Evolutionary conservation across 2,113 vertebrate genomes (phyloP).

Genomic region (Siniperca knerii): DNA sequence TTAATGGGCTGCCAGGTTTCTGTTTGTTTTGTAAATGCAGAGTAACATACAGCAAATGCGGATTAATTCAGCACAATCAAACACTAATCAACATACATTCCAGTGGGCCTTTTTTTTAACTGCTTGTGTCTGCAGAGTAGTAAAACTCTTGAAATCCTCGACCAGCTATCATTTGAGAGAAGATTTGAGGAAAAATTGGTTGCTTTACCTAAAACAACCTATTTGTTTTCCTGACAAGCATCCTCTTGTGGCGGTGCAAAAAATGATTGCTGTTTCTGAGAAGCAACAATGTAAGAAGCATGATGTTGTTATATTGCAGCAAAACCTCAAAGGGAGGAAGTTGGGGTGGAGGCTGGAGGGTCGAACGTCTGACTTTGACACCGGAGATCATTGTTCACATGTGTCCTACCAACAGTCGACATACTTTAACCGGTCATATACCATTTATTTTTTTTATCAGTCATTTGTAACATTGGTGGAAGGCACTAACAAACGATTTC

Average conservation of each 20-base stretch:
- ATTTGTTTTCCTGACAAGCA: background rate
- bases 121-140: constrained; percentile 4
- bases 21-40: constrained; percentile 42
- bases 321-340: background rate
- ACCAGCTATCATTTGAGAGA: background rate
- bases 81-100: constrained; percentile 22
- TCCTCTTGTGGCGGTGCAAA: background rate
- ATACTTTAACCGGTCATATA: no score
- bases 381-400: background rate
- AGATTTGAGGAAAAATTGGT: background rate
- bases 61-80: constrained; percentile 38
- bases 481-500: background rate
- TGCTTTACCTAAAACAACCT: background rate
- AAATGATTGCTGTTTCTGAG: background rate
- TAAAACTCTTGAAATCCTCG: background rate
- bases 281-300: background rate
- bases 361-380: background rate
- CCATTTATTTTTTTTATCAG: background rate
- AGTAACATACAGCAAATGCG: constrained; percentile 23
- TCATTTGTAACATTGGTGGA: background rate
- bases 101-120: background rate
- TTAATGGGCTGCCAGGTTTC: constrained; percentile 26
- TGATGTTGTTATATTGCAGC: background rate
- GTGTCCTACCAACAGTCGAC: background rate
- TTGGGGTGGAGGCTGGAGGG: background rate